Percentiles rank a stretch among this genome's conserved stretches.
These are phyloP conservation scores for Crotophaga sulcirostris DNA, from an alignment of 2,113 vertebrate genomes.

Conservation along the genomic window DNA sequence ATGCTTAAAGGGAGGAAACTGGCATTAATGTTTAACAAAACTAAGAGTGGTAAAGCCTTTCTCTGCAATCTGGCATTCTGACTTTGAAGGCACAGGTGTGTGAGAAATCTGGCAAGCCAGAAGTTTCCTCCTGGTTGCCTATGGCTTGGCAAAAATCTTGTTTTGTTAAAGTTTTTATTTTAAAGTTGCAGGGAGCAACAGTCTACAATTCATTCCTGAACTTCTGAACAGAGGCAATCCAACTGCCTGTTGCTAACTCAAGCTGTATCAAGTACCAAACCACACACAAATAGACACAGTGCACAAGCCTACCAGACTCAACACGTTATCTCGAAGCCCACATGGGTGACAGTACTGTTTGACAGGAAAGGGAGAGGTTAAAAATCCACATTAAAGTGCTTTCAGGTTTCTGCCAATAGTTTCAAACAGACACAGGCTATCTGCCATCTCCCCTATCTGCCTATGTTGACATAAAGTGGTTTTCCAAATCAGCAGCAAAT, in stretches of 20 bases:
- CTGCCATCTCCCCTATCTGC: neutral
- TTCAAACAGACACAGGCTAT: neutral
- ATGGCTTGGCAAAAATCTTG: neutral
- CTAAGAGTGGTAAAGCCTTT: slow-evolving; percentile 4
- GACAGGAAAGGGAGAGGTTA: slow-evolving; percentile 24
- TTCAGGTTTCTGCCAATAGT: neutral
- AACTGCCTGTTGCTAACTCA: neutral
- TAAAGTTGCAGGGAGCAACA: neutral
- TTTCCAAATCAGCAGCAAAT: neutral
- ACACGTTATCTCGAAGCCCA: neutral
- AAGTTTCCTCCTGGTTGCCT: neutral
- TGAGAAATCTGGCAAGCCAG: neutral
- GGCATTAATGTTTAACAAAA: slow-evolving; percentile 56
- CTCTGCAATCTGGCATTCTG: neutral
- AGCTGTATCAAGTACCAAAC: neutral
- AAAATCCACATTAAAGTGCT: neutral
- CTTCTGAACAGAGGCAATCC: neutral
- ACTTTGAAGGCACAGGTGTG: neutral
- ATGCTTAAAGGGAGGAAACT: slow-evolving; percentile 52
- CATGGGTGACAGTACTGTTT: neutral
- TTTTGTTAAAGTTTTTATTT: neutral
- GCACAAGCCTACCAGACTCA: neutral
- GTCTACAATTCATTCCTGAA: neutral
- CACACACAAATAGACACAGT: neutral
- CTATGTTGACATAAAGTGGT: neutral